Conservation (phyloP, 92 coral and sea anemone genomes). For the Isaurus tuberculatus region DNA sequence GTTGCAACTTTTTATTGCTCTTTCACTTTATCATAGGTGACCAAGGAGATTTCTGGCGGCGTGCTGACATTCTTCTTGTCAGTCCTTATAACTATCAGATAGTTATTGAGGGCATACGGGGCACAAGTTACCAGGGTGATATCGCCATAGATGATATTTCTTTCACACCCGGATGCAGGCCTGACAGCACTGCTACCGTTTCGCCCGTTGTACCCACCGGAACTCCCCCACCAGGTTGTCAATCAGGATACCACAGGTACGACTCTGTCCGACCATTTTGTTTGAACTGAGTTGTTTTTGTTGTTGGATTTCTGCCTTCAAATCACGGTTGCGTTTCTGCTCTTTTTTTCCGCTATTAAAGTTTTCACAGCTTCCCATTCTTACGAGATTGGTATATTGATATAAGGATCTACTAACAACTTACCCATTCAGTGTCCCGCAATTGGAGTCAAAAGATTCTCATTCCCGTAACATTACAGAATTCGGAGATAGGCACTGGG, state of each 20-base stretch:
- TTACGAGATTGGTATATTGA: no score
- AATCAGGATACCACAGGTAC: constrained; percentile 71
- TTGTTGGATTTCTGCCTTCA: no score
- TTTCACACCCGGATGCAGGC: constrained; percentile 92
- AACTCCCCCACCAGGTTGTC: constrained; percentile 86
- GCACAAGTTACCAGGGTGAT: constrained; percentile 88
- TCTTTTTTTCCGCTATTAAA: no score
- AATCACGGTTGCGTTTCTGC: no score
- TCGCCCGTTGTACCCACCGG: constrained; percentile 79
- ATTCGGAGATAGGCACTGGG: no score
- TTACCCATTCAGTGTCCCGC: no score
- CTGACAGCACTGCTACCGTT: constrained; percentile 87
- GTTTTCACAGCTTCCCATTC: no score
- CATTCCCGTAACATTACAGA: no score
- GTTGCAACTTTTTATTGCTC: background rate
- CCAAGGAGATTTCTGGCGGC: constrained; percentile 94
- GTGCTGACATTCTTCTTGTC: constrained; percentile 77
- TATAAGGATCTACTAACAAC: no score
- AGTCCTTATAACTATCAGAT: constrained; percentile 81
- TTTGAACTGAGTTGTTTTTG: no score
- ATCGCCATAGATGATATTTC: constrained; percentile 97
- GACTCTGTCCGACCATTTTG: no score
- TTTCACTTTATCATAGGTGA: constrained; percentile 58
- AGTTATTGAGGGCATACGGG: constrained; percentile 87
- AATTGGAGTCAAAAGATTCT: no score